Percentiles rank a stretch among this genome's conserved stretches.
phyloP scores from a whole-genome alignment of 1,140 invertebrate species.

The Sycophaga agraensis region DNA sequence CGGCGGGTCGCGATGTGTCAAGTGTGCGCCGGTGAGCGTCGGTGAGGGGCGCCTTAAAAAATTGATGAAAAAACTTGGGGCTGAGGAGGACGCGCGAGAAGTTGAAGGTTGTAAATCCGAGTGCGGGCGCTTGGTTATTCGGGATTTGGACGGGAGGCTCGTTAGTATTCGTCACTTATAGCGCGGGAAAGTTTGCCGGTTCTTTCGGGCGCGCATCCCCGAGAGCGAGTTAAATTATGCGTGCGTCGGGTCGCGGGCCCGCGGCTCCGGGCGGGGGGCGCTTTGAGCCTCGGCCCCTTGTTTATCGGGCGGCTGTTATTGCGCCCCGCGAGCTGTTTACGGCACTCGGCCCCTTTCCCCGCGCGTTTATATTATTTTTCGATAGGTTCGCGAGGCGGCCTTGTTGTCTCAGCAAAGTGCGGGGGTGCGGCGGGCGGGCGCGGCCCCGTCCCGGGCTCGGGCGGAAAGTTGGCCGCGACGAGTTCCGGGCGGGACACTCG shows the following conservation, averaged over 20 bases:
- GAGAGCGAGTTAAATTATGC: not conserved
- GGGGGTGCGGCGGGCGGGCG: too few relatives aligned
- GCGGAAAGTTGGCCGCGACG: too few relatives aligned
- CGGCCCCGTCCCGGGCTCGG: too few relatives aligned
- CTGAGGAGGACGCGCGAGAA: not conserved
- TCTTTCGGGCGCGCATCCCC: not conserved
- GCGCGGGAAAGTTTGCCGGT: conserved; percentile 8
- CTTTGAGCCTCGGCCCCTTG: too few relatives aligned
- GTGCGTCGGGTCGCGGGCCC: not conserved
- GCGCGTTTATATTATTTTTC: too few relatives aligned
- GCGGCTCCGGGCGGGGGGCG: too few relatives aligned
- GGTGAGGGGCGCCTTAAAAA: not conserved
- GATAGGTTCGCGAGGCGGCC: too few relatives aligned
- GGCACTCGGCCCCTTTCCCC: too few relatives aligned
- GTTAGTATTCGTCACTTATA: conserved; percentile 15
- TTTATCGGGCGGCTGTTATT: too few relatives aligned
- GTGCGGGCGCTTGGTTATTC: not conserved
- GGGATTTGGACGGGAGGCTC: not conserved
- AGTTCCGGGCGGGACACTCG: too few relatives aligned
- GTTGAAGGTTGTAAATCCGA: not conserved
- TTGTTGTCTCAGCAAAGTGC: too few relatives aligned
- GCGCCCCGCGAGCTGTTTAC: too few relatives aligned
- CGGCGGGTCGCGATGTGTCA: not conserved
- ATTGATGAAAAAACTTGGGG: not conserved
- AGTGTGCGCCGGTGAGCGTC: not conserved